Base-by-base conservation (phyloP, 2,113 vertebrate genomes). In the Bambusicola thoracicus region DNA sequence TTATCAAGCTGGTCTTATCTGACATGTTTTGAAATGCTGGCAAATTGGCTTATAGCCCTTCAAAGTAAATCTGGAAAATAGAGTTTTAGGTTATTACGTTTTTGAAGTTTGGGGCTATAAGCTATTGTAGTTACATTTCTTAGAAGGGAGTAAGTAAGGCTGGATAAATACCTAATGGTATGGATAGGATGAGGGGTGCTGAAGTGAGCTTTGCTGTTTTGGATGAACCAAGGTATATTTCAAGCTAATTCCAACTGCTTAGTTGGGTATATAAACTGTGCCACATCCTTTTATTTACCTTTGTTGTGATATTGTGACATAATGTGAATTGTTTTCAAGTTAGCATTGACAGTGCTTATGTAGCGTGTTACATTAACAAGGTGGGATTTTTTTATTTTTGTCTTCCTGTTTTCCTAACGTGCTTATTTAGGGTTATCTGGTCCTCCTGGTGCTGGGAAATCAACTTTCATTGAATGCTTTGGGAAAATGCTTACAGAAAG, bases 381-480 rank as follows among this genome's bases (percentile, higher is more conserved):
- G 59, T 67, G 3, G 0, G 43, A 16, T 43, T 44, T 44, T 44
- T 44, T 44, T 44, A n/a, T 27, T 32, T 32, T 20, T 51, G 7
- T 89, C 82, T 90, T 51, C 38, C 22, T 78, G 34, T 65, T 21
- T 87, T 80, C 72, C 44, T 63, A 15, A 80, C 49, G 2, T 29
- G 22, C 34, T 81, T 43, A 27, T 69, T 25, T 96, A 99, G 99
- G 99, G 41, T 96, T 99, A 86, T 99, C 99, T 18, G 99, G 99
- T 55, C 99, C 99, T 58, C 99, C 99, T 20, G 99, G 99, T 93
- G 99, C 99, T 90, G 99, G 99, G 63, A 99, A 99, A 96, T 99
- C 99, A 0, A 98, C 99, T 32, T 99, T 99, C 96, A 99, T 99
- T 84, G 99, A 99, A 96, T 98, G 98, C 77, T 98, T 99, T 97